Base-by-base conservation (phyloP, 2,888 invertebrate genomes). In the Eupsilia transversa region DNA sequence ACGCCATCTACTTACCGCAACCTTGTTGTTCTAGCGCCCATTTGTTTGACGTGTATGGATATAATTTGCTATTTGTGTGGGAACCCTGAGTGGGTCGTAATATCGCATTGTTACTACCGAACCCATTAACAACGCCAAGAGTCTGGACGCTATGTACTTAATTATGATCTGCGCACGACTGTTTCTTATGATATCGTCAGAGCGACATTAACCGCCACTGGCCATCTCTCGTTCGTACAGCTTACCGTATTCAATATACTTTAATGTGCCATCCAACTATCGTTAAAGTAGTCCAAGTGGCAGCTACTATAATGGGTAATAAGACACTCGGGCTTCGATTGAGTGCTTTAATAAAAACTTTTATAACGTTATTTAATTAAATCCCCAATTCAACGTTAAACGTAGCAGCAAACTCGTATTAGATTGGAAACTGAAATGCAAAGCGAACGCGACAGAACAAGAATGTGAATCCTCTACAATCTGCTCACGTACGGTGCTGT, bases 401-500 rank as follows among this genome's bases (percentile, higher is more conserved):
- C 78, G 80, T 80, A 83, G 80, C 83, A 69, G 73, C 74, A 72
- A 88, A 89, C 89, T 92, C 87, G 89, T 90, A 88, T 89, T 89
- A 91, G 89, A 93, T 92, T 92, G 90, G 89, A 90, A 90, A 92
- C 93, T 93, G 90, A 93, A 91, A 93, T 92, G 90, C 92, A 90
- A 94, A 93, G 89, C 89, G 86, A 82, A 83, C 82, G 80, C 89
- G 86, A 89, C 90, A 88, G 88, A 91, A 93, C 90, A 91, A 93
- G 92, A 93, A 92, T 91, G 89, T 90, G 91, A 87, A 90, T 92
- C 90, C 88, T 95, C 90, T 88, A 91, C 91, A 96, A 90, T 90
- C 95, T 85, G 81, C 90, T 93, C 96, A 96, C 96, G 96, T 96
- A 93, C 92, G 84, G 84, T 88, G 92, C 91, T 94, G 95, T 95